Conservation (phyloP, 2,888 invertebrate species). For the Pseudococcus jackbeardsleyi region DNA sequence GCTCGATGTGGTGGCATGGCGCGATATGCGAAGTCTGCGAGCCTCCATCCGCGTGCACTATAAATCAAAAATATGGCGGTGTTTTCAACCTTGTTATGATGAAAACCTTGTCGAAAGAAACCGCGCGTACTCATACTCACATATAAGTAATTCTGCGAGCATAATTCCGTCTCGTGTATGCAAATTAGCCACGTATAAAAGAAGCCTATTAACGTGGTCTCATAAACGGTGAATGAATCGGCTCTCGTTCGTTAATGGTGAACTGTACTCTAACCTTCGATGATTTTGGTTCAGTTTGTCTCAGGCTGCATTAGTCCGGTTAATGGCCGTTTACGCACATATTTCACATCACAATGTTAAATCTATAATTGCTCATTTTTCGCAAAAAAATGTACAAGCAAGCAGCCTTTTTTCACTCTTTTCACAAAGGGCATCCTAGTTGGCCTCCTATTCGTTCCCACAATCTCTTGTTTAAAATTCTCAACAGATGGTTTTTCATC, state of each 20-base stretch:
- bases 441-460: no score
- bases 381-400: no score
- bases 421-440: no score
- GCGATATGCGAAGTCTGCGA: neutral
- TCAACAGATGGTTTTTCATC: no score
- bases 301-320: slow-evolving; percentile 24
- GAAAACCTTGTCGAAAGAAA: slow-evolving; percentile 35
- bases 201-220: slow-evolving; percentile 46
- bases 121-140: neutral
- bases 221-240: slow-evolving; percentile 53
- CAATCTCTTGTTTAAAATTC: no score
- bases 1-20: neutral
- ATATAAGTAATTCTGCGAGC: neutral
- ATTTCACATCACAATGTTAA: neutral
- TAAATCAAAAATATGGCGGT: slow-evolving; percentile 13
- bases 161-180: slow-evolving; percentile 35
- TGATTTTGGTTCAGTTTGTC: slow-evolving; percentile 43
- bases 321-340: slow-evolving; percentile 20
- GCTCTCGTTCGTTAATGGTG: neutral
- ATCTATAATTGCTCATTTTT: no score
- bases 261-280: slow-evolving; percentile 28
- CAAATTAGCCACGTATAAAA: slow-evolving; percentile 46
- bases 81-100: slow-evolving; percentile 40
- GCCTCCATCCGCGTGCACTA: neutral
- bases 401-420: no score